phyloP scores from a whole-genome alignment of 2,113 vertebrate species.

The Lepisosteus osseus region DNA sequence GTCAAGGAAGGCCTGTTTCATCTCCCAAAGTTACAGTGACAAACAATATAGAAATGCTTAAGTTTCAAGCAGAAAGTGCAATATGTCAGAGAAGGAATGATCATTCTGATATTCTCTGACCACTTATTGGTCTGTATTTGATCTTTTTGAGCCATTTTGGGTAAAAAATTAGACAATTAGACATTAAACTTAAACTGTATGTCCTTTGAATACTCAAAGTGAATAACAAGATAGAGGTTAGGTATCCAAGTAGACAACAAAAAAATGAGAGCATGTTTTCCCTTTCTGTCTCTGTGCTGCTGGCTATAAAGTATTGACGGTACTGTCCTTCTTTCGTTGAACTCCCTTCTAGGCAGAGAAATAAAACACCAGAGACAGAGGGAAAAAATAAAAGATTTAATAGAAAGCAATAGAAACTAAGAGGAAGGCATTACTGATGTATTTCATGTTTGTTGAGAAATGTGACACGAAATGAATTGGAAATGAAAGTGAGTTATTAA shows the following conservation, averaged over 20 bases:
- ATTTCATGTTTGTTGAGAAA: constrained; percentile 17
- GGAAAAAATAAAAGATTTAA: constrained; percentile 42
- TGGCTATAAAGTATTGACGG: constrained; percentile 47
- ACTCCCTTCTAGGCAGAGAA: constrained; percentile 33
- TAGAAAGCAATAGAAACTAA: constrained; percentile 25
- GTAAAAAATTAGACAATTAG: too few species aligned
- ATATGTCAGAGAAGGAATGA: too few species aligned
- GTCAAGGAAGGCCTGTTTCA: too few species aligned
- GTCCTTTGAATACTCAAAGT: constrained; percentile 13
- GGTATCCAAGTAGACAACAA: not conserved
- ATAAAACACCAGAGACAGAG: constrained; percentile 21
- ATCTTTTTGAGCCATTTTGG: too few species aligned
- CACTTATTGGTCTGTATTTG: too few species aligned
- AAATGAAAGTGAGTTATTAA: constrained; percentile 34
- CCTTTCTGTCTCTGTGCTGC: constrained; percentile 28
- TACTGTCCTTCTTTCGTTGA: constrained; percentile 38
- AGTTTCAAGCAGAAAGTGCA: too few species aligned
- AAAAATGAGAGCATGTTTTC: constrained; percentile 10
- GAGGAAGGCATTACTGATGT: constrained; percentile 29
- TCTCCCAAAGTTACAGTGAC: too few species aligned
- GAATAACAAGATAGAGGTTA: constrained; percentile 14
- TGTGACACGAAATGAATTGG: constrained; percentile 15
- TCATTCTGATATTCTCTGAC: too few species aligned
- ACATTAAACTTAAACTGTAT: not conserved
- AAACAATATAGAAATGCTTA: too few species aligned